Conservation (phyloP, 1,140 invertebrate species). For the Phortica variegata region DNA sequence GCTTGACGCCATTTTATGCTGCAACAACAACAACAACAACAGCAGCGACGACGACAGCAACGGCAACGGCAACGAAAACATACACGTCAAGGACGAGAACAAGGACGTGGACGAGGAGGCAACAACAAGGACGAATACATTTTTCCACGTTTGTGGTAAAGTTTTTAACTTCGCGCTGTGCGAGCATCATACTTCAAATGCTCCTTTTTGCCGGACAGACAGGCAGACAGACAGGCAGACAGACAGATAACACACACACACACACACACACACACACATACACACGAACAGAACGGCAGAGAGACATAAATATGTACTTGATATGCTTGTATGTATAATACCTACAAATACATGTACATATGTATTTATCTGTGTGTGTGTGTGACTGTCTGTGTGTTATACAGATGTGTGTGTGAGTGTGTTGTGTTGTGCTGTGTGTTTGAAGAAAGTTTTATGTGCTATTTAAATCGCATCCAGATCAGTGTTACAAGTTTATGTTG, state of each 20-base stretch:
- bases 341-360: conserved; percentile 1
- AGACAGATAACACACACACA: not conserved
- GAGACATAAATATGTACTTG: conserved; percentile 3
- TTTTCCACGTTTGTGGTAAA: conserved; percentile 3
- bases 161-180: conserved; percentile 3
- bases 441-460: no score
- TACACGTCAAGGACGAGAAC: no score
- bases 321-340: conserved; percentile 11
- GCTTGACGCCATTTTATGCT: conserved; percentile 39
- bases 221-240: not conserved
- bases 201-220: conserved; percentile 10
- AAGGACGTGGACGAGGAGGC: no score
- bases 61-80: not conserved
- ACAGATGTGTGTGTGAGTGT: no score
- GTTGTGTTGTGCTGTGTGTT: no score
- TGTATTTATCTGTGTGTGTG: not conserved
- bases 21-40: conserved; percentile 28
- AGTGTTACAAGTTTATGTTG: no score
- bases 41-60: conserved; percentile 14
- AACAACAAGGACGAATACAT: no score
- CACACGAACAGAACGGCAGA: not conserved
- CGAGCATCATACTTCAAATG: not conserved
- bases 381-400: no score
- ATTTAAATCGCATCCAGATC: no score
- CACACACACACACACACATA: conserved; percentile 1